Evolutionary conservation across 2,113 vertebrate genomes (phyloP), one percentile per base, ranked within the genome.

Genomic region (Salvelinus alpinus): DNA sequence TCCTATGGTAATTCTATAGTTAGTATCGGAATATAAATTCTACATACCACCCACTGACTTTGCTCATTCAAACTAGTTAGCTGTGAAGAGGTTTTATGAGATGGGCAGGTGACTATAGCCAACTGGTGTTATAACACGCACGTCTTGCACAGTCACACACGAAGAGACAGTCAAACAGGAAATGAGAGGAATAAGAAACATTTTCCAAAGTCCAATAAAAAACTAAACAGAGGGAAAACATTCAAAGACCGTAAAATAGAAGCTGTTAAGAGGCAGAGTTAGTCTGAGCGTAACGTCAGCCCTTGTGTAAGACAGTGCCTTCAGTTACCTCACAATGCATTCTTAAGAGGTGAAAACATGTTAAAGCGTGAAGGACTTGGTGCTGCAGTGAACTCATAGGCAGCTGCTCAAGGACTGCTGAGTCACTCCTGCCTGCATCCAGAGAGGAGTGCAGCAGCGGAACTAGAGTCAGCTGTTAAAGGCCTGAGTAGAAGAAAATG

Each of bases 361-460:
- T 66, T 11, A 29, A 29, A 5, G 25, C 5, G 64, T 66, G 25
- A 27, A 29, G 25, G 64, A 66, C n/a, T 34, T 76, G 29, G 18
- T 29, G 0, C n/a, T 24, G 2, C 69, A 70, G 38, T 29, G 4
- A 78, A 27, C 62, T 54, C 31, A 70, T 59, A 66, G 27, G 34
- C 27, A 72, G 69, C 27, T 77, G 69, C 38, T 64, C 38, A 18
- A 71, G 27, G 54, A 76, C 48, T 85, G 85, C 84, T 65, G 87
- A 88, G 85, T 90, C 85, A 86, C 78, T 67, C 65, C 67, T 13
- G 24, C 11, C 14, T 76, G 71, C 69, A 78, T 24, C 73, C 76
- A 76, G 80, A 79, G 0, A 77, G 81, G 83, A 76, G 76, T 54
- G 69, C 77, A 66, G 3, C 64, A 60, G 38, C 22, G 25, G 51